These are phyloP conservation scores for Cnemophilus loriae DNA, from an alignment of 2,113 vertebrate species.

Conservation along the genomic window DNA sequence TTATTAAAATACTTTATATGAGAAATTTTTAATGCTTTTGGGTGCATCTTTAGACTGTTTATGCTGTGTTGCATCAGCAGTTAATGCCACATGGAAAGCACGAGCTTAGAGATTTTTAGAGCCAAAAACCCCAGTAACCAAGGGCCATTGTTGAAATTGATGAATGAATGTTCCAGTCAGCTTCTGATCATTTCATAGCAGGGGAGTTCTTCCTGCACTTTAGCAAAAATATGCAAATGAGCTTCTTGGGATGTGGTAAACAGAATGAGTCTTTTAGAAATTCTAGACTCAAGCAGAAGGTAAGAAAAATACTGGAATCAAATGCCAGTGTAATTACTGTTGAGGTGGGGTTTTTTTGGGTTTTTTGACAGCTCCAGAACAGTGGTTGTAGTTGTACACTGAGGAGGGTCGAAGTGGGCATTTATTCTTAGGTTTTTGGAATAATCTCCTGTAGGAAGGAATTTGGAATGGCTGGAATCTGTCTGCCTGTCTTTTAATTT, in stretches of 20 bases:
- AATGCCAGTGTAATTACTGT: not conserved
- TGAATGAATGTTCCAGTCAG: not conserved
- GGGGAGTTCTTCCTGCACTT: not conserved
- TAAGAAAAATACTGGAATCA: not conserved
- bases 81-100: not conserved
- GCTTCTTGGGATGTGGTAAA: not conserved
- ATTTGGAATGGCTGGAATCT: conserved; percentile 16
- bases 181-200: not conserved
- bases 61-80: not conserved
- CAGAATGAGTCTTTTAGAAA: not conserved
- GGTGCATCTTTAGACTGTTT: not conserved
- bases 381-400: not conserved
- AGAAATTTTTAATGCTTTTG: not conserved
- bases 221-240: not conserved
- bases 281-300: not conserved
- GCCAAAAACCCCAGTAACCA: not conserved
- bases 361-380: not conserved
- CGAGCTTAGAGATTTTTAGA: not conserved
- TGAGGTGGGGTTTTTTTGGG: rapidly evolving
- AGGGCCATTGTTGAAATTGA: not conserved
- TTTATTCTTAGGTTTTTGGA: not conserved
- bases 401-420: rapidly evolving
- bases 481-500: conserved; percentile 18
- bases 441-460: not conserved
- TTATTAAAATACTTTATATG: not conserved